Evolutionary conservation across 2,888 invertebrate species (phyloP).

Genomic region (Nomada fabriciana): DNA sequence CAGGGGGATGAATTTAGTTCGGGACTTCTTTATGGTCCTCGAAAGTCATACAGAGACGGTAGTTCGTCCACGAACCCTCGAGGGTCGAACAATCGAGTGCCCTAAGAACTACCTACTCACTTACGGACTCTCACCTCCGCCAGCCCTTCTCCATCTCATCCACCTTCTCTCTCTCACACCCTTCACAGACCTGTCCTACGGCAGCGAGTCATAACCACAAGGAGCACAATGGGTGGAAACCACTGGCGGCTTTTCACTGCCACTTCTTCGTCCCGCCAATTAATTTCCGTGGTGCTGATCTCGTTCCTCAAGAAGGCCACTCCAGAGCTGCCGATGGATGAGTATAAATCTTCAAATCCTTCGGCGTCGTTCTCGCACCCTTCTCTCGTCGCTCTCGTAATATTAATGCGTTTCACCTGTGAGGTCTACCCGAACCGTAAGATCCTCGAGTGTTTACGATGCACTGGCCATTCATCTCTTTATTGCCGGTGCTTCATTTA

Average conservation of each 20-base stretch:
- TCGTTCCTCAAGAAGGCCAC: conserved; percentile 61
- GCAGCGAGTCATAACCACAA: conserved; percentile 73
- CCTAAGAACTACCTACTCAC: conserved; percentile 75
- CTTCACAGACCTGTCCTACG: conserved; percentile 45
- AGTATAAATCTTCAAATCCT: conserved; percentile 65
- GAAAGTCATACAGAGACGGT: conserved; percentile 54
- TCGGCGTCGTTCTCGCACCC: conserved; percentile 12
- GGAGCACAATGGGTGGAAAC: conserved; percentile 73
- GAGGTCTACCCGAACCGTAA: conserved; percentile 7
- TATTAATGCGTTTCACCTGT: conserved; percentile 42
- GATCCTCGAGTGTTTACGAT: conserved; percentile 16
- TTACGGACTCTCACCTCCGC: conserved; percentile 67
- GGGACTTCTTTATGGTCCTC: conserved; percentile 48
- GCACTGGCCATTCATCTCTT: conserved; percentile 14
- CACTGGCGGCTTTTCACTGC: conserved; percentile 72
- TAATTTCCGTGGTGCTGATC: conserved; percentile 67
- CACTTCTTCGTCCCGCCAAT: conserved; percentile 72
- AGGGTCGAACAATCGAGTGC: conserved; percentile 78
- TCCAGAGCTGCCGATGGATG: conserved; percentile 52
- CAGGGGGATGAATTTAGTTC: conserved; percentile 46
- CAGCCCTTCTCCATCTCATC: conserved; percentile 19
- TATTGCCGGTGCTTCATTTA: background rate
- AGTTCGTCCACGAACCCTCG: conserved; percentile 72
- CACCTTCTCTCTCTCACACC: conserved; percentile 31
- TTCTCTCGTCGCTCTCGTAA: conserved; percentile 4